Evolutionary conservation across 1,140 invertebrate species (phyloP), one percentile per base, ranked within the genome.

Genomic region (Heterodera carotae): DNA sequence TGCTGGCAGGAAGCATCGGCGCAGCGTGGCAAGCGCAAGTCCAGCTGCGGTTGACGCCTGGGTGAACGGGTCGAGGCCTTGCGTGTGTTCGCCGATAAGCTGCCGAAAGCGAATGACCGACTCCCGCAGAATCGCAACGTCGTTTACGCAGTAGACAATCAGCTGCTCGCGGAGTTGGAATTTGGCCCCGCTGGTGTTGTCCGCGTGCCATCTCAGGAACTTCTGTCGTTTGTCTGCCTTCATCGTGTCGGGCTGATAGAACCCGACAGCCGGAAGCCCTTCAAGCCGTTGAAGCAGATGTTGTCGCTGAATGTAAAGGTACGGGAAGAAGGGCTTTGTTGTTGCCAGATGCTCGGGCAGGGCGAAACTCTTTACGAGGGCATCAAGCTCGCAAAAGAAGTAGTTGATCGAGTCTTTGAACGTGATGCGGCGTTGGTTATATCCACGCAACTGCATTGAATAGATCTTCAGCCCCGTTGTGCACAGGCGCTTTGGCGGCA

Each of bases 341-440:
- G 39, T 72, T 1, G 68, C 68, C 6, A 69, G 0, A 0, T 56
- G 4, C 0, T 3, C 0, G 0, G 74, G 18, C 0, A 75, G 59
- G n/a, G 12, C 74, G n/a, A 75, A 75, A n/a, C 31, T 59, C n/a
- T 48, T 36, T 2, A 22, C 18, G 31, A 75, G 74, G 8, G 18
- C 69, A 31, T 75, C 74, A 7, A 75, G 74, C 18, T 36, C 60
- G 2, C 60, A 69, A 29, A 75, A 75, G 70, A 75, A 75, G 27
- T 36, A 75, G 18, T 75, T 75, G 4, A 75, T 5, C 0, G 74
- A 69, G 18, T 75, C 74, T 22, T 75, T 75, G 1, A 75, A 75
- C 0, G 56, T 71, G 0, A 66, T 33, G 4, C 39, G 29, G 0
- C 74, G 62, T 2, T 66, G 29, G 2, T 75, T 33, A 6, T 33